Percentiles rank a stretch among this genome's conserved stretches.
Conservation (phyloP, 2,113 vertebrate genomes). For the Heterochromis multidens region DNA sequence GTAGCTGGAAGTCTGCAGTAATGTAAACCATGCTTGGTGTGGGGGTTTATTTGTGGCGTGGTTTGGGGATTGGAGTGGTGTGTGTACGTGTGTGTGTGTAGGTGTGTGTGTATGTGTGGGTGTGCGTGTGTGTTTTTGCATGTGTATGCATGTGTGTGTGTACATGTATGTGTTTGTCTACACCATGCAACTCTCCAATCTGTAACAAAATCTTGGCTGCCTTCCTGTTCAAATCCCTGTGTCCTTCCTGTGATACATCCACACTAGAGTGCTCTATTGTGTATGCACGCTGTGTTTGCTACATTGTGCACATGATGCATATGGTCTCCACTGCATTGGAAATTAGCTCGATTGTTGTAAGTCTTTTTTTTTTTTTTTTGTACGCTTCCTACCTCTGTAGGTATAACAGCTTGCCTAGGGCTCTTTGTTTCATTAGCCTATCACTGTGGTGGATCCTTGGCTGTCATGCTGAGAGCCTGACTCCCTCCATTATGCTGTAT, state of each 20-base stretch:
- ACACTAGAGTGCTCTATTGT: slow-evolving; percentile 13
- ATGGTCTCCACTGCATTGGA: slow-evolving; percentile 20
- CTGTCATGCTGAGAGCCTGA: slow-evolving; percentile 43
- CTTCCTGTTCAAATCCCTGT: slow-evolving; percentile 5
- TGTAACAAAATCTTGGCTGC: slow-evolving; percentile 12
- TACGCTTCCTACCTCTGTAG: background rate
- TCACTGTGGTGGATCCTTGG: slow-evolving; percentile 36
- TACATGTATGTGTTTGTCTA: slow-evolving; percentile 2
- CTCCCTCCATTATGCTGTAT: slow-evolving; percentile 54
- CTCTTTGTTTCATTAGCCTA: slow-evolving; percentile 65
- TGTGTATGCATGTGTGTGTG: background rate
- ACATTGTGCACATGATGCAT: slow-evolving; percentile 16
- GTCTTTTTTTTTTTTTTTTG: background rate
- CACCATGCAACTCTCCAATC: slow-evolving; percentile 1
- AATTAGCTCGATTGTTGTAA: slow-evolving; percentile 27
- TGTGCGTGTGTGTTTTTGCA: background rate
- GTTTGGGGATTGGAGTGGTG: background rate
- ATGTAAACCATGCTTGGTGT: slow-evolving; percentile 7
- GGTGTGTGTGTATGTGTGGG: background rate
- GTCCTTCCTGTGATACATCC: background rate
- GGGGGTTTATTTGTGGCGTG: background rate
- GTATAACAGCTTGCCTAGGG: slow-evolving; percentile 49
- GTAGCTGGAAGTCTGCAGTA: slow-evolving; percentile 24
- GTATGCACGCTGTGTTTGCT: slow-evolving; percentile 1
- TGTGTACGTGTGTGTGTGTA: background rate